Conservation (phyloP, 1,140 invertebrate species). For the Drosophila lowei region DNA sequence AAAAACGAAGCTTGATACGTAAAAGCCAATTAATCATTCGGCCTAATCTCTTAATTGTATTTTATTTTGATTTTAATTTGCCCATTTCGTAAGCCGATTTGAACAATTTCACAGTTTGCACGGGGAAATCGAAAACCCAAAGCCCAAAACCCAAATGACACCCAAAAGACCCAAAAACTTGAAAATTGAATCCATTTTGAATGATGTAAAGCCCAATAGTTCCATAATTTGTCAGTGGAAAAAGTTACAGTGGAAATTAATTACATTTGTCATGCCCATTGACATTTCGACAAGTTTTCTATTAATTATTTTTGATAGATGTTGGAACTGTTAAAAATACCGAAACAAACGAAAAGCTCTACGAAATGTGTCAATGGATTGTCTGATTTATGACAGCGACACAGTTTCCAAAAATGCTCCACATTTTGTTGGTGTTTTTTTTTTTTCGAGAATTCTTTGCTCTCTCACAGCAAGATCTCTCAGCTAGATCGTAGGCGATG, state of each 20-base stretch:
- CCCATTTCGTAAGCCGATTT: constrained; percentile 77
- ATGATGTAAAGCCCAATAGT: constrained; percentile 35
- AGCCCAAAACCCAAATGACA: too few relatives aligned
- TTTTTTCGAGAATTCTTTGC: not conserved
- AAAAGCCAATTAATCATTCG: constrained; percentile 76
- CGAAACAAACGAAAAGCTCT: constrained; percentile 21
- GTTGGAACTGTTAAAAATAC: constrained; percentile 36
- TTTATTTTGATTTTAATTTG: constrained; percentile 76
- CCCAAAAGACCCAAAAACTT: constrained; percentile 15
- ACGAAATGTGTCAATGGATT: constrained; percentile 55
- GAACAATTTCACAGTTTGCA: constrained; percentile 75
- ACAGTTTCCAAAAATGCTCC: constrained; percentile 71
- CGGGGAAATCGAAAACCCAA: constrained; percentile 33
- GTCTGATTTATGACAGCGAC: constrained; percentile 71
- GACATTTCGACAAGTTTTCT: constrained; percentile 81
- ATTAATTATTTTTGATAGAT: constrained; percentile 81
- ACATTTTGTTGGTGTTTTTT: constrained; percentile 27
- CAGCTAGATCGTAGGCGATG: constrained; percentile 2
- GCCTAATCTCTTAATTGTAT: constrained; percentile 77
- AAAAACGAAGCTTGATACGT: constrained; percentile 28
- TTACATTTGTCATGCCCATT: constrained; percentile 78
- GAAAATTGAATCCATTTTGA: constrained; percentile 35
- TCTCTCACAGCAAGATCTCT: constrained; percentile 14
- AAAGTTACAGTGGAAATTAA: constrained; percentile 54
- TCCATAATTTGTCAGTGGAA: constrained; percentile 69